Evolutionary conservation across 2,888 invertebrate genomes (phyloP).

Genomic region (Norana najaformis): DNA sequence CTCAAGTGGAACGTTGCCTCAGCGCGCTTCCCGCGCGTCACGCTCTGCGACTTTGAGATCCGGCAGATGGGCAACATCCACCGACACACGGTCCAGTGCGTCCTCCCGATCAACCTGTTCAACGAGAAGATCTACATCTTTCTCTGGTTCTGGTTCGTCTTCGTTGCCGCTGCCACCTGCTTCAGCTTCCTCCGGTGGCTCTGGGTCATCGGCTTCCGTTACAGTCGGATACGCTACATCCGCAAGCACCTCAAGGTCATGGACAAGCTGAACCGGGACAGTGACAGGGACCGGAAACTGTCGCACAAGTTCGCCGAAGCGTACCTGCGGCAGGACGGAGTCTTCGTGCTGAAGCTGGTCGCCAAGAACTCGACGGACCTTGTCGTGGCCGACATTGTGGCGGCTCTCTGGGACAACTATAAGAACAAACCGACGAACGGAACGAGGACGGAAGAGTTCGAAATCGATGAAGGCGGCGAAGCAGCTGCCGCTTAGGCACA

Average conservation of each 20-base stretch:
- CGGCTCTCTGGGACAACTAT: slow-evolving; percentile 49
- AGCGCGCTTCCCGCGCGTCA: slow-evolving; percentile 60
- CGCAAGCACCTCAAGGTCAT: slow-evolving; percentile 64
- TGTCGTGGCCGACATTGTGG: slow-evolving; percentile 48
- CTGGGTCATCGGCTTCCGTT: slow-evolving; percentile 60
- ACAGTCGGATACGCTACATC: slow-evolving; percentile 61
- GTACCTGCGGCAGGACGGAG: slow-evolving; percentile 47
- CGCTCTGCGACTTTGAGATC: slow-evolving; percentile 62
- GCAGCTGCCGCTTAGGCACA: slow-evolving; percentile 40
- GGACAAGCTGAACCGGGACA: slow-evolving; percentile 50
- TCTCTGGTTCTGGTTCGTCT: slow-evolving; percentile 66
- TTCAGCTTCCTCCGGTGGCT: slow-evolving; percentile 64
- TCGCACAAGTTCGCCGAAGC: slow-evolving; percentile 47
- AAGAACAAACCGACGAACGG: slow-evolving; percentile 45
- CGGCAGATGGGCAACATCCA: slow-evolving; percentile 63
- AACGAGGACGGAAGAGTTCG: slow-evolving; percentile 33
- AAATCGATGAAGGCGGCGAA: slow-evolving; percentile 41
- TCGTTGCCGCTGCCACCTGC: slow-evolving; percentile 62
- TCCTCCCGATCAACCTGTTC: slow-evolving; percentile 54
- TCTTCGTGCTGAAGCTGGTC: slow-evolving; percentile 47
- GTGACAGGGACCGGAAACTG: slow-evolving; percentile 45
- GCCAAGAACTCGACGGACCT: slow-evolving; percentile 49
- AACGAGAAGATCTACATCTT: slow-evolving; percentile 63
- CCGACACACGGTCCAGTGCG: slow-evolving; percentile 63
- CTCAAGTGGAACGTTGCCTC: slow-evolving; percentile 57